Conservation (phyloP, 1,140 invertebrate species). For the Pygmarrhopalites habei region DNA sequence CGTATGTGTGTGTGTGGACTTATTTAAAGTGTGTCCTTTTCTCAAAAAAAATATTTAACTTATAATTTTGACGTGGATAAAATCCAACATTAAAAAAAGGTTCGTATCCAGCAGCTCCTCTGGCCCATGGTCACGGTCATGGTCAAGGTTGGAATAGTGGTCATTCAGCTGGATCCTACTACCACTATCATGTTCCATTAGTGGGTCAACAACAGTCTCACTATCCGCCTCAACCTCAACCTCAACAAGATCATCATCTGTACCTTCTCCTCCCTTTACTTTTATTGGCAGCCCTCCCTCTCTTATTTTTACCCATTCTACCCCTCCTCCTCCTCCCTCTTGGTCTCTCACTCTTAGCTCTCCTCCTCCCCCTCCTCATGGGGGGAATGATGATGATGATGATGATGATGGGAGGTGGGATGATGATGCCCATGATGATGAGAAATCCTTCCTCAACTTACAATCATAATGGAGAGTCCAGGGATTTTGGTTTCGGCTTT, state of each 20-base stretch:
- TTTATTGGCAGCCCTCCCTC: constrained; percentile 10
- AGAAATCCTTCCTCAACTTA: neutral
- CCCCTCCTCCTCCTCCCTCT: constrained; percentile 20
- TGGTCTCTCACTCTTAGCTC: constrained; percentile 19
- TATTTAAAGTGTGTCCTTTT: neutral
- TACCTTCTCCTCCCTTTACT: constrained; percentile 17
- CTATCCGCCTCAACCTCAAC: neutral
- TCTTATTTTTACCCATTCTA: constrained; percentile 19
- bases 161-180: constrained; percentile 22
- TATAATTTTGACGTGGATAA: neutral
- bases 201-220: constrained; percentile 18
- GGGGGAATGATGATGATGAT: constrained; percentile 13
- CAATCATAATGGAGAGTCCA: neutral
- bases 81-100: neutral
- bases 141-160: neutral
- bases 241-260: constrained; percentile 10
- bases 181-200: constrained; percentile 28
- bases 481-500: constrained; percentile 11
- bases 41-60: neutral
- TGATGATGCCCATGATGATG: constrained; percentile 30
- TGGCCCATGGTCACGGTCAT: neutral
- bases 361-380: constrained; percentile 16
- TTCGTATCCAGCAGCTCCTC: constrained; percentile 13
- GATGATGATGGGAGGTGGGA: constrained; percentile 18
- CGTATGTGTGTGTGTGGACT: neutral